Conservation (phyloP, 1,140 invertebrate species). For the Trichomalopsis sarcophagae region DNA sequence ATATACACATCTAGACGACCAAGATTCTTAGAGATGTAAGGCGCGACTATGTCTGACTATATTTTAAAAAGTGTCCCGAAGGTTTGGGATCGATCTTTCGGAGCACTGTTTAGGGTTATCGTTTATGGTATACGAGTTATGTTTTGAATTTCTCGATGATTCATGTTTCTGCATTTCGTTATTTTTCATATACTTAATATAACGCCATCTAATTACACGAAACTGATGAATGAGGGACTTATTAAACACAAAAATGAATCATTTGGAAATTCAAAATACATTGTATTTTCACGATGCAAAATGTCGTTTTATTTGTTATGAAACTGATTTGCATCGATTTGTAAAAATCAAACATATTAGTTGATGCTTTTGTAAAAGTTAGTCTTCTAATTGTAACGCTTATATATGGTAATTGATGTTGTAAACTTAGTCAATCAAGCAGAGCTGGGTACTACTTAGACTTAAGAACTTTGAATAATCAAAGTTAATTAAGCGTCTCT, state of each 20-base stretch:
- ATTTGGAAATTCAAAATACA: conserved; percentile 8
- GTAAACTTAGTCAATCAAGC: conserved; percentile 22
- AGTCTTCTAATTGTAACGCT: background rate
- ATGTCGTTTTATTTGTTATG: background rate
- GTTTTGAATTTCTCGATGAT: background rate
- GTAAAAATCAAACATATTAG: conserved; percentile 26
- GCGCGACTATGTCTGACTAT: background rate
- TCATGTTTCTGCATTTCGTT: background rate
- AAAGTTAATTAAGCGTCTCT: conserved; percentile 28
- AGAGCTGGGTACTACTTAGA: conserved; percentile 36
- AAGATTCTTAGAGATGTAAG: background rate
- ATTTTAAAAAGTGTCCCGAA: background rate
- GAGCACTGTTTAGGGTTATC: background rate
- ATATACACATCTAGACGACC: background rate
- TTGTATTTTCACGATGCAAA: background rate
- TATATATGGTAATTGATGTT: conserved; percentile 1
- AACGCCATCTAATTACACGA: background rate
- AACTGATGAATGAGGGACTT: background rate
- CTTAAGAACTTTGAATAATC: conserved; percentile 26
- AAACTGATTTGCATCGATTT: background rate
- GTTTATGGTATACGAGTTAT: background rate
- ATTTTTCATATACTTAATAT: too few species aligned
- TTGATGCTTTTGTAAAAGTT: background rate
- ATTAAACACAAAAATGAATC: background rate
- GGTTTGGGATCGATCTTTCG: background rate